phyloP scores from a whole-genome alignment of 1,140 invertebrate genomes.

The Babylonia areolata region DNA sequence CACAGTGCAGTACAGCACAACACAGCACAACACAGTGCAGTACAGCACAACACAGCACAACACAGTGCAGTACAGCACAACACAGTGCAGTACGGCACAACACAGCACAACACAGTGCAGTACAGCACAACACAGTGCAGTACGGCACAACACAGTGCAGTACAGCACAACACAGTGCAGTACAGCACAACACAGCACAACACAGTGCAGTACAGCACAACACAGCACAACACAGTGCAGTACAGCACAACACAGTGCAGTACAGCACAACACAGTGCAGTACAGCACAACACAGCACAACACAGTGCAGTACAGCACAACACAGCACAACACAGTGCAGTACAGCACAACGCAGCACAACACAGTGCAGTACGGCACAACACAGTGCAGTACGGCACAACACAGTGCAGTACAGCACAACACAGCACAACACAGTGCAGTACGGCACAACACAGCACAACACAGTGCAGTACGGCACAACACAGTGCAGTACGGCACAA shows the following conservation, averaged over 20 bases:
- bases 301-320: constrained; percentile 29
- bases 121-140: constrained; percentile 16
- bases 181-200: constrained; percentile 34
- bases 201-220: constrained; percentile 19
- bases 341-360: constrained; percentile 54
- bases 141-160: constrained; percentile 21
- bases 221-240: neutral
- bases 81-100: too few species aligned
- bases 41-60: too few species aligned
- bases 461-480: constrained; percentile 50
- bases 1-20: too few species aligned
- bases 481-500: constrained; percentile 39
- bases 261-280: neutral
- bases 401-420: constrained; percentile 49
- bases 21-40: too few species aligned
- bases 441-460: constrained; percentile 32
- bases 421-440: constrained; percentile 49
- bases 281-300: constrained; percentile 32
- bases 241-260: too few species aligned
- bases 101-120: neutral
- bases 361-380: constrained; percentile 45
- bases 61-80: too few species aligned
- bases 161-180: constrained; percentile 25
- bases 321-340: constrained; percentile 47
- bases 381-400: constrained; percentile 47